Percentiles rank a stretch among this genome's conserved stretches.
These are phyloP conservation scores for Lamellibrachia columna DNA, from an alignment of 2,888 invertebrate genomes.

Conservation along the genomic window DNA sequence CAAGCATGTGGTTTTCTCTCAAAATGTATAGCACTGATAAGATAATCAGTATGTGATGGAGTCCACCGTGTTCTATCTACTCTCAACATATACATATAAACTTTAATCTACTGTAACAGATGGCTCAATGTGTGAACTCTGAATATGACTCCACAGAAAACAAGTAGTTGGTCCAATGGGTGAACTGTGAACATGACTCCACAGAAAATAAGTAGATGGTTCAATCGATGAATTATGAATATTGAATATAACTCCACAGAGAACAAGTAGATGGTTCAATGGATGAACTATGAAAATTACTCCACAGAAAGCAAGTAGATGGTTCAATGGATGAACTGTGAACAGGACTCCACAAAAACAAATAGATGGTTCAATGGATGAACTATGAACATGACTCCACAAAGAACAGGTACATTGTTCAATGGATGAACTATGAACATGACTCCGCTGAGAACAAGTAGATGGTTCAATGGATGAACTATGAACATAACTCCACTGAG, in stretches of 20 bases:
- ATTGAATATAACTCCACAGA: not conserved
- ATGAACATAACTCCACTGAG: not conserved
- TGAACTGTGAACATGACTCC: no score
- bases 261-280: not conserved
- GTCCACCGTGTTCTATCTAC: no score
- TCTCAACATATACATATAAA: no score
- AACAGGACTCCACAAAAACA: not conserved
- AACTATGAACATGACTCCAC: not conserved
- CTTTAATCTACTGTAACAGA: not conserved
- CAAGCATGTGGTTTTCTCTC: no score
- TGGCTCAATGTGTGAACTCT: not conserved
- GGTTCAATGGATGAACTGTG: not conserved
- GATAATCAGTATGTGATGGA: not conserved
- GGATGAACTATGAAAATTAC: not conserved
- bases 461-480: not conserved
- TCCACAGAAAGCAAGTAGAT: not conserved
- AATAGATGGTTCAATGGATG: not conserved
- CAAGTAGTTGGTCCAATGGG: not conserved
- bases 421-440: no score
- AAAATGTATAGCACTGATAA: not conserved
- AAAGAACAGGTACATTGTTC: not conserved
- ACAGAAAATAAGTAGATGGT: no score
- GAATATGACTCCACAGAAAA: not conserved
- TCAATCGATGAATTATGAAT: not conserved
- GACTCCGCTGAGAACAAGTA: no score